phyloP scores from a whole-genome alignment of 2,888 invertebrate species.

The Sarcophaga rosellei region DNA sequence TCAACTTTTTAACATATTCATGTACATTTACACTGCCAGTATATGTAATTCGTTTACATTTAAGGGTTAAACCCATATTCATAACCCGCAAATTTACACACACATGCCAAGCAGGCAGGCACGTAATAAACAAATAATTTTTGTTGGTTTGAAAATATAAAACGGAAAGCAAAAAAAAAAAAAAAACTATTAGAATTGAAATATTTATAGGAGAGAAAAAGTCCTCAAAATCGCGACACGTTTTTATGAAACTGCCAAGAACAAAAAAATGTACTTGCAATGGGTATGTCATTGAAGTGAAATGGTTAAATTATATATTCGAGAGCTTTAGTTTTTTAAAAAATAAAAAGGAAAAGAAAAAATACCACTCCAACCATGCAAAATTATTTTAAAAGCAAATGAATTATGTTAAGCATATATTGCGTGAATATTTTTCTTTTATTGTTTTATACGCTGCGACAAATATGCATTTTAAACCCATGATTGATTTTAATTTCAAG shows the following conservation, averaged over 20 bases:
- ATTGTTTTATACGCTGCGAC: no score
- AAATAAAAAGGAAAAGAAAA: not conserved
- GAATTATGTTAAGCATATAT: not conserved
- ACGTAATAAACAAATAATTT: slow-evolving; percentile 68
- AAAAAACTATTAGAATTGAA: not conserved
- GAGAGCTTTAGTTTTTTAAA: slow-evolving; percentile 15
- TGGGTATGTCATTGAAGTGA: slow-evolving; percentile 15
- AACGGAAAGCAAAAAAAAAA: slow-evolving; percentile 5
- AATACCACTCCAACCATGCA: not conserved
- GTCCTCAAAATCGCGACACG: slow-evolving; percentile 63
- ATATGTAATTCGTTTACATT: no score
- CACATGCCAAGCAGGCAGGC: not conserved
- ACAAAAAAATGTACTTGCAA: slow-evolving; percentile 23
- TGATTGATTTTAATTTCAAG: no score
- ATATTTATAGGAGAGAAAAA: slow-evolving; percentile 18
- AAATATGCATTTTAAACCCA: no score
- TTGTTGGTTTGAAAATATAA: slow-evolving; percentile 42
- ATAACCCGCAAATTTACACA: no score
- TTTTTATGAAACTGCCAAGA: slow-evolving; percentile 51
- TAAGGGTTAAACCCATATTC: no score
- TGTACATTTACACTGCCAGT: no score
- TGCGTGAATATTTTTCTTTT: not conserved
- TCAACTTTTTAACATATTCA: no score
- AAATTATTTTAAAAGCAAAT: slow-evolving; percentile 33
- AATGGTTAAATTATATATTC: slow-evolving; percentile 41